Evolutionary conservation across 1,140 invertebrate genomes (phyloP), one percentile per base, ranked within the genome.

Genomic region (Thalassaphorura encarpata): DNA sequence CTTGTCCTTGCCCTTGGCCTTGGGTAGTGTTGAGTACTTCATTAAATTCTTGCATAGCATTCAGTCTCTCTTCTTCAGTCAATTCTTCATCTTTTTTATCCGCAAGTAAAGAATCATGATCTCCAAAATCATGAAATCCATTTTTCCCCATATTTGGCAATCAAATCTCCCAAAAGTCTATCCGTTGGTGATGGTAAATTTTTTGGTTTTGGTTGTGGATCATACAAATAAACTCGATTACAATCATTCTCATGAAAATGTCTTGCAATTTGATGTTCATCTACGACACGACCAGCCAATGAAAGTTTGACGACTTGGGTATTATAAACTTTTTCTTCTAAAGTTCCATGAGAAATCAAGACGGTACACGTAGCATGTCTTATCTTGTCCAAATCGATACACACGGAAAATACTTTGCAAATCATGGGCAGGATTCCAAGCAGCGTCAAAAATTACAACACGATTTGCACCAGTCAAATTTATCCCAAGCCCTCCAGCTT

Each of bases 301-400:
- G 93, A 94, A 67, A 93, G 80, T 72, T 98, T 98, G 1, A 88
- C 89, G 13, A 98, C 89, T 73, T 95, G 88, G 1, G 95, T 79
- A 71, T 97, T 89, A 73, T 99, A 98, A 54, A 98, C 93, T 69
- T 96, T 95, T 67, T 98, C 93, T 69, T 99, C 96, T 93, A 99
- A 98, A 28, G 94, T 97, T 28, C 90, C 87, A 76, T 89, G 83
- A 61, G 91, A 87, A 27, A 97, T n/a, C 74, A 52, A 99, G 86
- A 60, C 96, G 80, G 73, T 99, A 99, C 27, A 99, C 80, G 67
- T 95, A 99, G 62, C 94, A 95, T 0, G 91, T 88, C 69, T 98
- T 99, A 1, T 1, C 80, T 68, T 90, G 87, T 0, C 87, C 87
- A 67, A 89, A 97, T 59, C 95, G 80, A 69, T 96, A 99, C 24